A percentile compares a stretch with the other conserved stretches of the same genome.
Conservation (phyloP, 2,797 vertebrate genomes). For the Nyctibius grandis region DNA sequence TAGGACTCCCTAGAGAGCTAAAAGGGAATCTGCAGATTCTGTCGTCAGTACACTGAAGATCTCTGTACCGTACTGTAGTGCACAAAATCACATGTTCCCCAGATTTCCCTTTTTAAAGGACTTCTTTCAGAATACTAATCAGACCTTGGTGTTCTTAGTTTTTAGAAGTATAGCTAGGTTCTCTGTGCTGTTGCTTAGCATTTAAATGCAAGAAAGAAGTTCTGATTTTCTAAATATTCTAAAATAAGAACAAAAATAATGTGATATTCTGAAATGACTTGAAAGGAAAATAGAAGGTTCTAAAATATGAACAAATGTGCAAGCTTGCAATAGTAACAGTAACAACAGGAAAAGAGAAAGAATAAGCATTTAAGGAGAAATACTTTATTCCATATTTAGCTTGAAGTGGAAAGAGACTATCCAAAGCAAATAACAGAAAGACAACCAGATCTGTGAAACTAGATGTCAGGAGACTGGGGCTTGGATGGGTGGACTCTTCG, state of each 20-base stretch:
- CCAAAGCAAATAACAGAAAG: background rate
- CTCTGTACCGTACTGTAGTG: background rate
- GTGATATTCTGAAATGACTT: background rate
- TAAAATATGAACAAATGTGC: background rate
- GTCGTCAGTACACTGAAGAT: background rate
- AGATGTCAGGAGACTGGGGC: background rate
- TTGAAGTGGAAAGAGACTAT: background rate
- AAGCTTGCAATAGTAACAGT: background rate
- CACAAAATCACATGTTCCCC: background rate
- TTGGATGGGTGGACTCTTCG: too few species aligned
- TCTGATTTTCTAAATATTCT: background rate
- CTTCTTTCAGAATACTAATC: background rate
- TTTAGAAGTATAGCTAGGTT: background rate
- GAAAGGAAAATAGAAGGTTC: background rate
- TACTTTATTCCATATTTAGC: background rate
- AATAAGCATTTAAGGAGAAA: background rate
- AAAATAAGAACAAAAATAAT: background rate
- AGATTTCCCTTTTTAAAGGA: background rate
- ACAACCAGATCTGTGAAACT: background rate
- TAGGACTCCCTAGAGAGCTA: conserved; percentile 39
- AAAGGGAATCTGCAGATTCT: background rate
- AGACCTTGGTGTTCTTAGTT: background rate
- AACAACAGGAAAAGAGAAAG: background rate
- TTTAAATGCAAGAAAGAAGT: background rate
- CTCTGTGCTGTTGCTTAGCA: background rate